Evolutionary conservation across 2,888 invertebrate genomes (phyloP).

Genomic region (Eremobia ochroleuca): DNA sequence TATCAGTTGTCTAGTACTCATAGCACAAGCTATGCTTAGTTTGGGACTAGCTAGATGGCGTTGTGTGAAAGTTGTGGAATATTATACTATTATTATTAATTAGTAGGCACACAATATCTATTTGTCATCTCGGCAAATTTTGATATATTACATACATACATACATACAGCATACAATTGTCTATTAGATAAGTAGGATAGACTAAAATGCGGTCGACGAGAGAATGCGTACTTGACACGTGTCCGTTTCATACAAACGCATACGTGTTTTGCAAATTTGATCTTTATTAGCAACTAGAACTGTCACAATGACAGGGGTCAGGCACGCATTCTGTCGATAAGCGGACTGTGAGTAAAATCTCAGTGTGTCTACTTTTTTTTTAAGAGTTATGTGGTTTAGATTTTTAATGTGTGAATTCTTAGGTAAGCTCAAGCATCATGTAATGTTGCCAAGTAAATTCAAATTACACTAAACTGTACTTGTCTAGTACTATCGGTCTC

Average conservation of each 20-base stretch:
- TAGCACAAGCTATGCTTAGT: too few species aligned
- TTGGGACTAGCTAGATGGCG: too few species aligned
- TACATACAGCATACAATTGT: not conserved
- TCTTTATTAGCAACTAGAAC: too few species aligned
- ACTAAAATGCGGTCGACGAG: not conserved
- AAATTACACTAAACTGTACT: slow-evolving; percentile 66
- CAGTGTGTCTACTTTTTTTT: not conserved
- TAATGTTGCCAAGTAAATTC: slow-evolving; percentile 51
- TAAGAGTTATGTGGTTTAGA: not conserved
- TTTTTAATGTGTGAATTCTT: not conserved
- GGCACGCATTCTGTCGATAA: not conserved
- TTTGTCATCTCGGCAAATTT: not conserved
- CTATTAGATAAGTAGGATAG: not conserved
- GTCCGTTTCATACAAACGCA: not conserved
- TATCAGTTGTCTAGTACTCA: too few species aligned
- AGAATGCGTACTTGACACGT: not conserved
- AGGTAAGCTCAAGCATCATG: not conserved
- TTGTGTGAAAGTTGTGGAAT: too few species aligned
- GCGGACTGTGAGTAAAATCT: not conserved
- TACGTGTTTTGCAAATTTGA: not conserved
- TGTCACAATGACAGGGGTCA: not conserved
- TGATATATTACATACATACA: not conserved
- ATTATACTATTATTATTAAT: too few species aligned
- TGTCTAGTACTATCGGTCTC: slow-evolving; percentile 54
- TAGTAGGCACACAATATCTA: not conserved